Conservation (phyloP, 2,888 invertebrate species). For the Cephus runcator region DNA sequence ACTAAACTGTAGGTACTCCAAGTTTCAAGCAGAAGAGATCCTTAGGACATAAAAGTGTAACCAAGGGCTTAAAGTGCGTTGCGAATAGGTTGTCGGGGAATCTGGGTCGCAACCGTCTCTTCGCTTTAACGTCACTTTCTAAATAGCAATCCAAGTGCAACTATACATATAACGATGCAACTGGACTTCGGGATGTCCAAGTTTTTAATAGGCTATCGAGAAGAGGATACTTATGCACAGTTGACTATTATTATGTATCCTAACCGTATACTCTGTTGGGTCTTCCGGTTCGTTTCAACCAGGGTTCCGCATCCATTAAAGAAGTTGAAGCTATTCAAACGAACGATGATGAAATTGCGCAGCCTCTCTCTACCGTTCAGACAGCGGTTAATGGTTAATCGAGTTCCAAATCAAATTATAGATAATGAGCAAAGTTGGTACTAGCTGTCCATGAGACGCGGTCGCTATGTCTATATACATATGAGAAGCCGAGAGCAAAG, state of each 20-base stretch:
- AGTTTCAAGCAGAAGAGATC: not conserved
- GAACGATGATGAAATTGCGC: constrained; percentile 50
- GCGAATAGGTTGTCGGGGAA: not conserved
- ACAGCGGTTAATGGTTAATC: constrained; percentile 58
- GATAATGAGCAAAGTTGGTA: constrained; percentile 59
- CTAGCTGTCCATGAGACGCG: constrained; percentile 25
- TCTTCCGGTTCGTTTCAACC: not conserved
- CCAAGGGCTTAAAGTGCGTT: not conserved
- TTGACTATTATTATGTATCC: not conserved
- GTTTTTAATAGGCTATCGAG: not conserved
- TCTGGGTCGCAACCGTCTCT: not conserved
- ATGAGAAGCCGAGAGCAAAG: not conserved
- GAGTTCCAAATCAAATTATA: constrained; percentile 61
- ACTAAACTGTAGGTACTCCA: not conserved
- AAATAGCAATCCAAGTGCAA: not conserved
- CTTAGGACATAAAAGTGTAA: not conserved
- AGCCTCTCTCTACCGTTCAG: constrained; percentile 50
- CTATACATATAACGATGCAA: not conserved
- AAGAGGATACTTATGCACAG: not conserved
- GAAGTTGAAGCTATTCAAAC: constrained; percentile 50
- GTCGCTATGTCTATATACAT: not conserved
- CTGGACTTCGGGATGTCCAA: not conserved
- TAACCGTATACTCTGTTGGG: not conserved
- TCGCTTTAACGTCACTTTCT: not conserved
- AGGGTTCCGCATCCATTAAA: constrained; percentile 33